Evolutionary conservation across 2,797 vertebrate species (phyloP), one percentile per base, ranked within the genome.

Genomic region (Chromis chromis): DNA sequence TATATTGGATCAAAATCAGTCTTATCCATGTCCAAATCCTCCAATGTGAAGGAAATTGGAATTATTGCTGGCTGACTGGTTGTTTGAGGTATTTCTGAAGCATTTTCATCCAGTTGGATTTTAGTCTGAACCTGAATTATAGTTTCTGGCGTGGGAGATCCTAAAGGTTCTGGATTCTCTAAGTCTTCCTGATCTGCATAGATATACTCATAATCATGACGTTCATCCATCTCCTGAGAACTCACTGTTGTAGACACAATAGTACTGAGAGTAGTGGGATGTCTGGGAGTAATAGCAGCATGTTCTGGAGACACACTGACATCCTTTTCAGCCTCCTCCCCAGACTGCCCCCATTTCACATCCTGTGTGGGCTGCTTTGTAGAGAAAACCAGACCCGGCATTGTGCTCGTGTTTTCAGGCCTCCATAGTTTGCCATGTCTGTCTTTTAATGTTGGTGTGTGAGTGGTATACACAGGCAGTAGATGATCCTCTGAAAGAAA

Each of bases 401-500:
- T 55, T 31, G 74, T 77, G 58, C 67, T 82, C 4, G 31, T 25
- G 19, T 63, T 76, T 74, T 77, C 87, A 74, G 76, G 62, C 78
- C 49, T 13, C 42, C 24, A 56, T 65, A 40, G 17, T 78, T 57
- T 19, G 42, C 17, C 24, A 10, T 74, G 67, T 24, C 11, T 56
- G n/a, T 78, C 71, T 57, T 80, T 78, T 25, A n/a, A 25, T 0
- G 46, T 58, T 3, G 91, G 84, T 0, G 78, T 66, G 27, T 9
- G 77, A 67, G 86, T 91, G 55, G 70, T 78, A 14, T 80, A 86
- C 40, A 94, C 91, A 24, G 93, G 94, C 21, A 96, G 80, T 19
- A 96, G 92, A 79, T 90, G 87, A 76, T 95, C 94, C 50, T 94
- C 93, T 3, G 85, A 84, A 14, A 94, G 86, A 54, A 92, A 77